Conservation (phyloP, 2,888 invertebrate genomes). For the Leptura quadrifasciata region DNA sequence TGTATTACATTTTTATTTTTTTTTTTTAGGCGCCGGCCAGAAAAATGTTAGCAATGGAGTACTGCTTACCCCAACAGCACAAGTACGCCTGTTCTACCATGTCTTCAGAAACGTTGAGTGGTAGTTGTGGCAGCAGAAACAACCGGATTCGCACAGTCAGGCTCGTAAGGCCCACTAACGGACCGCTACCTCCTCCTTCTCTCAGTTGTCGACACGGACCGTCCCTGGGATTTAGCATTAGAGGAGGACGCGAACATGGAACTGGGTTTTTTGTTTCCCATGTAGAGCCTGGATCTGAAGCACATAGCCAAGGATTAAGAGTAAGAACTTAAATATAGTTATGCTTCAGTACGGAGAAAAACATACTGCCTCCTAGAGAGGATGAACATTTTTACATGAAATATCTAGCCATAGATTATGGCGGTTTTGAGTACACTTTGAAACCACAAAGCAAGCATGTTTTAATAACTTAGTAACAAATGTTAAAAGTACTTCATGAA, state of each 20-base stretch:
- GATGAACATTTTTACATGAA: no score
- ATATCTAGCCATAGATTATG: no score
- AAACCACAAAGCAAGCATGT: no score
- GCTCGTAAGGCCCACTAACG: conserved; percentile 74
- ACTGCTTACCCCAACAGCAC: conserved; percentile 57
- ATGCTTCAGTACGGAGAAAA: background rate
- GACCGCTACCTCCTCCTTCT: conserved; percentile 71
- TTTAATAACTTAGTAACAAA: no score
- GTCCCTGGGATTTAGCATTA: conserved; percentile 87
- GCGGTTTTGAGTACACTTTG: no score
- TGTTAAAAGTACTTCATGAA: no score
- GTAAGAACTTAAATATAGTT: conserved; percentile 75
- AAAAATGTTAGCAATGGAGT: conserved; percentile 50
- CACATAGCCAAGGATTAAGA: conserved; percentile 89
- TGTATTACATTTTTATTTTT: background rate
- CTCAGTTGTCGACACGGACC: conserved; percentile 77
- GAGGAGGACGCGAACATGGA: conserved; percentile 92
- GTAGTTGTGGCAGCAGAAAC: conserved; percentile 74
- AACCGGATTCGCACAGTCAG: conserved; percentile 79
- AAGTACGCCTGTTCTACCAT: conserved; percentile 69
- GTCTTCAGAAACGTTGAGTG: conserved; percentile 72
- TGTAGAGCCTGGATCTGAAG: conserved; percentile 91
- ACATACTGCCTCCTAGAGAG: no score
- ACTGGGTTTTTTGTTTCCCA: conserved; percentile 95
- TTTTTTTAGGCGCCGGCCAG: background rate